Conservation (phyloP, 2,113 vertebrate genomes). For the Otocyon megalotis region DNA sequence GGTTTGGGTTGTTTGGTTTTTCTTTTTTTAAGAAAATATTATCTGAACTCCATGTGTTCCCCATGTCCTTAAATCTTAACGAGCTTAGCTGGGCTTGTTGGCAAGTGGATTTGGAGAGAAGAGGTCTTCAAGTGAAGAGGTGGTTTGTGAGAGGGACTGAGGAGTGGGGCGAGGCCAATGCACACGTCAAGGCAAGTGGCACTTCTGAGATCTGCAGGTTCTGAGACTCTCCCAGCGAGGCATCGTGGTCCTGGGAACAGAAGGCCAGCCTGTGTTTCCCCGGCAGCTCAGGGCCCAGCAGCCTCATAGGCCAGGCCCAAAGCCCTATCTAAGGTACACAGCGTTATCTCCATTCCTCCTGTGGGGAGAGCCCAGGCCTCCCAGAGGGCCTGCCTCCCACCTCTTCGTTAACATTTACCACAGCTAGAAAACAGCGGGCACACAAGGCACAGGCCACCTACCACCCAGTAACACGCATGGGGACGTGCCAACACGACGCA, state of each 20-base stretch:
- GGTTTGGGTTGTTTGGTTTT: not conserved
- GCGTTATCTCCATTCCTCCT: slow-evolving; percentile 75
- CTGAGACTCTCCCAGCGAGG: not conserved
- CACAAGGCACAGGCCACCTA: not conserved
- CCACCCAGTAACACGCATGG: not conserved
- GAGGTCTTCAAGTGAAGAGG: not conserved
- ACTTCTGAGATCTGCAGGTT: slow-evolving; percentile 33
- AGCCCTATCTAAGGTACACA: slow-evolving; percentile 84
- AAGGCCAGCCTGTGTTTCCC: not conserved
- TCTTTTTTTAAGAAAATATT: not conserved
- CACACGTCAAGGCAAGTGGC: not conserved
- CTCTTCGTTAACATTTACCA: slow-evolving; percentile 78
- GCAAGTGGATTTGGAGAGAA: slow-evolving; percentile 9
- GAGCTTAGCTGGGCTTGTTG: not conserved
- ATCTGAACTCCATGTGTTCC: not conserved
- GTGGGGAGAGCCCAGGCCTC: slow-evolving; percentile 64
- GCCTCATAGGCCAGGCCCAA: not conserved
- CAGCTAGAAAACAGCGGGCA: not conserved
- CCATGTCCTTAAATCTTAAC: not conserved
- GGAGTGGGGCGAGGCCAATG: not conserved
- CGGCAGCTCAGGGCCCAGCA: not conserved
- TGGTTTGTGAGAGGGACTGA: not conserved
- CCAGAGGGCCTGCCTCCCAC: slow-evolving; percentile 67
- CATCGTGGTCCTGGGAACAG: slow-evolving; percentile 53
- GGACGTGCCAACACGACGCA: fast-evolving